Evolutionary conservation across 2,113 vertebrate species (phyloP).

Genomic region (Heliornis fulica): DNA sequence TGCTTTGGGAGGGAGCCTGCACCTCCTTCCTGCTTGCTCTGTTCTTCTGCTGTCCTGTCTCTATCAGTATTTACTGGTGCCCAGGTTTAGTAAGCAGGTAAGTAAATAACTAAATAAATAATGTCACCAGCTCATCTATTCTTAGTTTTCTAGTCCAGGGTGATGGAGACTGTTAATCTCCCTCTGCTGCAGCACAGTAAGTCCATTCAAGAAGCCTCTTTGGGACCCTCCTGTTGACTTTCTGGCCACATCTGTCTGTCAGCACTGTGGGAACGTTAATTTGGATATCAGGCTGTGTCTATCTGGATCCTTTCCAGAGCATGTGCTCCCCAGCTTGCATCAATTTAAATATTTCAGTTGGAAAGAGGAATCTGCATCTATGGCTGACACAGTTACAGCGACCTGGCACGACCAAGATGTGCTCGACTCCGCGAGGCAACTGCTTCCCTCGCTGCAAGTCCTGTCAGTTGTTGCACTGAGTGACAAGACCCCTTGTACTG

Average conservation of each 20-base stretch:
- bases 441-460: not conserved
- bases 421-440: not conserved
- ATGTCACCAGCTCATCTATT: not conserved
- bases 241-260: constrained; percentile 44
- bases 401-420: not conserved
- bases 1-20: not conserved
- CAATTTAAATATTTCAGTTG: constrained; percentile 36
- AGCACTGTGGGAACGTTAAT: constrained; percentile 41
- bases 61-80: not conserved
- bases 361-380: not conserved
- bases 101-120: not conserved
- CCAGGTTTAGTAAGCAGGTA: not conserved
- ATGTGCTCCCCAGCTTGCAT: constrained; percentile 46
- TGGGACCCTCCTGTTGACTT: constrained; percentile 39
- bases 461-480: not conserved
- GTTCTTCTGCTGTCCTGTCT: not conserved
- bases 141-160: not conserved
- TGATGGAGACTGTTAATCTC: not conserved
- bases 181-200: not conserved
- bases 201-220: not conserved
- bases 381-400: not conserved
- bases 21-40: not conserved
- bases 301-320: constrained; percentile 42
- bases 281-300: constrained; percentile 3
- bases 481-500: not conserved